A percentile compares a stretch with the other conserved stretches of the same genome.
phyloP scores from a whole-genome alignment of 2,113 vertebrate species.

The Rhinoptilus africanus region DNA sequence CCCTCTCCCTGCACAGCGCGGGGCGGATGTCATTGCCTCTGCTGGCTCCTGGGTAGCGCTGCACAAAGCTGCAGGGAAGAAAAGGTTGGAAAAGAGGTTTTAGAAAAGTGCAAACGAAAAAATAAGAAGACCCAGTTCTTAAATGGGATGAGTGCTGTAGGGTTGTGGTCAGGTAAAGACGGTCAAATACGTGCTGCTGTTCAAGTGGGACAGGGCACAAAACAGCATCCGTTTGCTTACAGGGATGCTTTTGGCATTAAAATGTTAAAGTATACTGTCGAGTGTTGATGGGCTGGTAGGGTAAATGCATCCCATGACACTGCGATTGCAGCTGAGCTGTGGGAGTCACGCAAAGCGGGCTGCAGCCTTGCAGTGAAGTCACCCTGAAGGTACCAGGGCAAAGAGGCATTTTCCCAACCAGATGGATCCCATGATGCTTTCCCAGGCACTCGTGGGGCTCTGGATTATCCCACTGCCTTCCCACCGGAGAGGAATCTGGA shows the following conservation, averaged over 20 bases:
- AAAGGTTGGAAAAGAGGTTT: not conserved
- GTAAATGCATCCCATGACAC: not conserved
- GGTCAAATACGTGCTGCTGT: not conserved
- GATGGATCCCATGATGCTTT: accelerated
- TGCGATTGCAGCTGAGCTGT: not conserved
- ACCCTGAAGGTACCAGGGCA: not conserved
- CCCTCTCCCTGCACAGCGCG: not conserved
- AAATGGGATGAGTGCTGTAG: not conserved
- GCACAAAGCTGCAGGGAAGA: not conserved
- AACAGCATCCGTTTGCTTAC: not conserved
- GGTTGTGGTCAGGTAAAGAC: not conserved
- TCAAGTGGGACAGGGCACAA: not conserved
- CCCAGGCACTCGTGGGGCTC: not conserved
- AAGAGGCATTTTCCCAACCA: not conserved
- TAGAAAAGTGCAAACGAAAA: not conserved
- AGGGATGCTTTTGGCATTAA: not conserved
- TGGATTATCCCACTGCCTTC: not conserved
- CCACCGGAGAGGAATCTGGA: not conserved
- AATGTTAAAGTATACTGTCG: not conserved
- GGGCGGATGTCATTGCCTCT: not conserved
- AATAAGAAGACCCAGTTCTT: not conserved
- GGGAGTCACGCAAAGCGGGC: accelerated
- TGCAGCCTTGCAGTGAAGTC: not conserved
- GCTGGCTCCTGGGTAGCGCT: not conserved
- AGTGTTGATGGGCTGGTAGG: not conserved